Evolutionary conservation across 1,140 invertebrate species (phyloP), one percentile per base, ranked within the genome.

Genomic region (Drosophila kanapiae): DNA sequence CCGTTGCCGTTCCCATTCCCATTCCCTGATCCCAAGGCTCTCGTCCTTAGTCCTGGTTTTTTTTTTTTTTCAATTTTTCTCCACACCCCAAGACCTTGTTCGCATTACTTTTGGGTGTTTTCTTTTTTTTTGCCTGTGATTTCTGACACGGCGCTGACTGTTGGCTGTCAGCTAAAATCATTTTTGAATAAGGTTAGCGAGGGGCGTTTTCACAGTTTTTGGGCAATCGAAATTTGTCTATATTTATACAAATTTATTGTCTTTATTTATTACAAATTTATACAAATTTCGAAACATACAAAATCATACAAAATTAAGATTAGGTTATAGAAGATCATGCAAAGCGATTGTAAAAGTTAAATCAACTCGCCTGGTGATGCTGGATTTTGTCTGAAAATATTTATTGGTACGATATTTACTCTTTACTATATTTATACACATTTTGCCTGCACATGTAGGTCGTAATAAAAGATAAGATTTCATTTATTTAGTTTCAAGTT

Each of bases 81-180:
- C 58, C 61, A 10, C 33, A 14, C 47, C 27, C 48, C 40, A 43
- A 45, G 45, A 53, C 61, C 74, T 76, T 76, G 60, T 65, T 64
- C 45, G 60, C 49, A 43, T 75, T 76, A 75, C 71, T 57, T 75
- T 69, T 60, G 47, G 56, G 13, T 56, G 43, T 45, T 60, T 27
- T 57, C 23, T 69, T 69, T 53, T 49, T 54, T 58, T 76, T 42
- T 53, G 76, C 37, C 74, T 60, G 63, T 75, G 80, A 83, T 79
- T 75, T 74, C 59, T 83, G 77, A 84, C 65, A 68, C 77, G 81
- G 71, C 61, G 77, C 71, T 84, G 81, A 84, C 77, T 84, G 81
- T 64, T 63, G 77, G 33, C 81, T 84, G 81, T 84, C 81, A 84
- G 70, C 81, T 53, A 61, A 84, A 84, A 84, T 84, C 75, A 84